A percentile compares a stretch with the other conserved stretches of the same genome.
These are phyloP conservation scores for Mythimna ferrago DNA, from an alignment of 2,888 invertebrate genomes.

Conservation along the genomic window DNA sequence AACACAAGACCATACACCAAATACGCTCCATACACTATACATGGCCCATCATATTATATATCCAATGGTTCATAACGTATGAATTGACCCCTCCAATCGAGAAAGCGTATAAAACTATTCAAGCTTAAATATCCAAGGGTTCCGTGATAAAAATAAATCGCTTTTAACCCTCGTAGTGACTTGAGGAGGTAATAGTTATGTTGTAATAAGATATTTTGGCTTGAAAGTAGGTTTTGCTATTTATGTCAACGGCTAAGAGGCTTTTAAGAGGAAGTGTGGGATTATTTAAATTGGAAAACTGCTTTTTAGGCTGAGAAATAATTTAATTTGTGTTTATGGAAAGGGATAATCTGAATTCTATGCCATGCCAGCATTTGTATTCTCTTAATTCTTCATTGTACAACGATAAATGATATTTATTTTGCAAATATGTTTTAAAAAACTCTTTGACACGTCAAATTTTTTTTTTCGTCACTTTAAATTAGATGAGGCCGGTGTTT, in stretches of 20 bases:
- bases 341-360: neutral
- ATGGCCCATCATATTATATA: slow-evolving; percentile 38
- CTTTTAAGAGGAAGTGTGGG: slow-evolving; percentile 8
- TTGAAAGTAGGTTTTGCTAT: slow-evolving; percentile 34
- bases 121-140: slow-evolving; percentile 58
- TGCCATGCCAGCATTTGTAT: neutral
- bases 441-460: too few species aligned
- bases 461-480: too few species aligned
- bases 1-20: slow-evolving; percentile 19
- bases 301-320: neutral
- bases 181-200: slow-evolving; percentile 37
- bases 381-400: too few species aligned
- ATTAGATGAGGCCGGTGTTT: too few species aligned
- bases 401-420: too few species aligned
- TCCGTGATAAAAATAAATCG: slow-evolving; percentile 63
- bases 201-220: slow-evolving; percentile 31
- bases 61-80: slow-evolving; percentile 57
- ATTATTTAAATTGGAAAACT: slow-evolving; percentile 31
- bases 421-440: too few species aligned
- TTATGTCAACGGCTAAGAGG: slow-evolving; percentile 15
- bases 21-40: slow-evolving; percentile 24
- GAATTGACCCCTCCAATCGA: slow-evolving; percentile 61
- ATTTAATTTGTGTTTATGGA: neutral
- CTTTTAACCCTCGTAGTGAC: slow-evolving; percentile 54
- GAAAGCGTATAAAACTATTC: slow-evolving; percentile 60